Evolutionary conservation across 2,888 invertebrate genomes (phyloP).

Genomic region (Agrochola circellaris): DNA sequence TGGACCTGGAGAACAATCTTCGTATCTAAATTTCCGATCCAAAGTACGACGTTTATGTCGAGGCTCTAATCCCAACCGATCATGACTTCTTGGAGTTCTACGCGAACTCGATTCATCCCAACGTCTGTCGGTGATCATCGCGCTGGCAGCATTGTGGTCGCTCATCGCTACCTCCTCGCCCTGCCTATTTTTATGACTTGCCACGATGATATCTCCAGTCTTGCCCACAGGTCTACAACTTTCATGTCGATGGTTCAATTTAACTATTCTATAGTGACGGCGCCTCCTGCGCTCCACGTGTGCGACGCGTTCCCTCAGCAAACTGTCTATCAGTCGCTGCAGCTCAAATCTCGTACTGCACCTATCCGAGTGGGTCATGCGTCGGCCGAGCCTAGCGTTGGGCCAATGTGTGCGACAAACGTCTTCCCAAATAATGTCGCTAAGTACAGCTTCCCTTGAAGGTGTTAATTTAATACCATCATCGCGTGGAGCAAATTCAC

Average conservation of each 20-base stretch:
- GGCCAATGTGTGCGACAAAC: slow-evolving; percentile 89
- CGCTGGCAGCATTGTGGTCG: slow-evolving; percentile 77
- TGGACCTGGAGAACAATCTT: slow-evolving; percentile 82
- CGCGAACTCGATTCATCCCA: slow-evolving; percentile 72
- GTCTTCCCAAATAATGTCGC: slow-evolving; percentile 89
- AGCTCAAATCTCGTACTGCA: slow-evolving; percentile 82
- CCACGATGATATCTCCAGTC: slow-evolving; percentile 88
- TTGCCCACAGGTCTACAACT: slow-evolving; percentile 84
- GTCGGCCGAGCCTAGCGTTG: slow-evolving; percentile 82
- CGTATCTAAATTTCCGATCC: slow-evolving; percentile 64
- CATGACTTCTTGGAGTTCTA: slow-evolving; percentile 77
- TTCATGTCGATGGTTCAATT: slow-evolving; percentile 86
- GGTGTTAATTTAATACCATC: slow-evolving; percentile 88
- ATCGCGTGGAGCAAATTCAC: slow-evolving; percentile 88
- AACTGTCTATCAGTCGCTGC: slow-evolving; percentile 85
- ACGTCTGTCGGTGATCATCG: slow-evolving; percentile 71
- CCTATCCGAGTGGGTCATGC: slow-evolving; percentile 79
- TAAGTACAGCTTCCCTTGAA: slow-evolving; percentile 87
- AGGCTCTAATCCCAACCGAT: slow-evolving; percentile 73
- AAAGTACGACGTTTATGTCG: slow-evolving; percentile 68
- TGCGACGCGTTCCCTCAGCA: slow-evolving; percentile 85
- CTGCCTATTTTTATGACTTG: slow-evolving; percentile 84
- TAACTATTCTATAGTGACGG: slow-evolving; percentile 87
- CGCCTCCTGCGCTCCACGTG: slow-evolving; percentile 86
- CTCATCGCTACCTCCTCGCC: slow-evolving; percentile 76